phyloP scores from a whole-genome alignment of 2,797 vertebrate genomes.

The Acrossocheilus fasciatus region DNA sequence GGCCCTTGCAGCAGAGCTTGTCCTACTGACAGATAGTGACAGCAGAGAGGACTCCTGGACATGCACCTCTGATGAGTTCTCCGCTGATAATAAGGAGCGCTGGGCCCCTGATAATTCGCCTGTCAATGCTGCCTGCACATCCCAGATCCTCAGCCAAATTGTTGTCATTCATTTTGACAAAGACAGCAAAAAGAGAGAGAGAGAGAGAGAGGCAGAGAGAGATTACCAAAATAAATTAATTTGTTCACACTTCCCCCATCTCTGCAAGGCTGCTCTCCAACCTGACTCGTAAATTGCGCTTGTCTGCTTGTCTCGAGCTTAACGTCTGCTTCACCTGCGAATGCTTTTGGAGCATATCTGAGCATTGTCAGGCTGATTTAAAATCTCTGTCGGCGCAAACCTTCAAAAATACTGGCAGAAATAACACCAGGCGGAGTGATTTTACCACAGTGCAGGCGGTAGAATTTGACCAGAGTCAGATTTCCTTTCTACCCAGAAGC shows the following conservation, averaged over 20 bases:
- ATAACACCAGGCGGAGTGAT: slow-evolving; percentile 11
- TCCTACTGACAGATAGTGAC: slow-evolving; percentile 98
- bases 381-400: slow-evolving; percentile 8
- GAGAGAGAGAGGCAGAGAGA: slow-evolving; percentile 4
- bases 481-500: slow-evolving; percentile 41
- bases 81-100: slow-evolving; percentile 96
- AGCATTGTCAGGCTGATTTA: slow-evolving; percentile 23
- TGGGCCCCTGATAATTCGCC: slow-evolving; percentile 99
- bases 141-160: slow-evolving; percentile 92
- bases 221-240: slow-evolving; percentile 87
- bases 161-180: slow-evolving; percentile 93
- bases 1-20: slow-evolving; percentile 89
- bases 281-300: slow-evolving; percentile 45
- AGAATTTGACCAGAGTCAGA: slow-evolving; percentile 42
- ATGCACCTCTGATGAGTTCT: slow-evolving; percentile 94
- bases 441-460: background rate
- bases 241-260: slow-evolving; percentile 65
- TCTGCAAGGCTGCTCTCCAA: background rate
- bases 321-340: slow-evolving; percentile 27
- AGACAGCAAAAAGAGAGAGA: slow-evolving; percentile 70
- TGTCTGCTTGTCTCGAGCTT: background rate
- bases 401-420: slow-evolving; percentile 9
- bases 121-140: slow-evolving; percentile 96
- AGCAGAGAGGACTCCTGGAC: slow-evolving; percentile 84
- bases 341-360: background rate